phyloP scores from a whole-genome alignment of 2,113 vertebrate genomes.

The Brachionichthys hirsutus region DNA sequence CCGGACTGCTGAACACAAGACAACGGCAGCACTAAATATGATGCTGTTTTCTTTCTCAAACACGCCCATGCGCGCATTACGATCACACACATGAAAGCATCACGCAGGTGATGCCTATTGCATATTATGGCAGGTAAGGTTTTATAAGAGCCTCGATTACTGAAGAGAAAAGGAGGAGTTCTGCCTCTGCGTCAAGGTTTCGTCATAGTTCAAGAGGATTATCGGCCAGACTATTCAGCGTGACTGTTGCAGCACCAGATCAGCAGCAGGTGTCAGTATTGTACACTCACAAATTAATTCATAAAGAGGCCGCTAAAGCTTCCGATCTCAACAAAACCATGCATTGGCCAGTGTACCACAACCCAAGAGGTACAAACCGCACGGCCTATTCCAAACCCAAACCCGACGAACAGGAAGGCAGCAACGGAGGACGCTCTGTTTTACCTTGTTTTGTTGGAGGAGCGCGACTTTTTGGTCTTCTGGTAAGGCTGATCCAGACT shows the following conservation, averaged over 20 bases:
- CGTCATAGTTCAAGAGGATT: no score
- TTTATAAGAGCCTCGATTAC: no score
- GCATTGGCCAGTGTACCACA: not conserved
- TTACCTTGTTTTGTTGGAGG: slow-evolving; percentile 78
- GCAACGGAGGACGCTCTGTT: slow-evolving; percentile 8
- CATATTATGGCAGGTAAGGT: no score
- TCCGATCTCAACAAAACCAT: not conserved
- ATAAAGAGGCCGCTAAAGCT: not conserved
- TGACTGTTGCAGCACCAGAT: slow-evolving; percentile 16
- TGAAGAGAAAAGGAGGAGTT: no score
- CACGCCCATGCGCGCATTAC: no score
- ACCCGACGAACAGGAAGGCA: slow-evolving; percentile 30
- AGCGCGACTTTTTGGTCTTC: slow-evolving; percentile 77
- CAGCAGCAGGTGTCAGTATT: slow-evolving; percentile 49
- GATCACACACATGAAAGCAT: not conserved
- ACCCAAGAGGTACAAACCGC: not conserved
- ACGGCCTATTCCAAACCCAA: not conserved
- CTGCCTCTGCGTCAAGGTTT: no score
- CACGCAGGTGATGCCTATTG: no score
- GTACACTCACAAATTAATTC: not conserved
- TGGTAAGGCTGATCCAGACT: slow-evolving; percentile 88
- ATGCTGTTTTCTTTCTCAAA: no score
- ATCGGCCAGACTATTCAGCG: not conserved
- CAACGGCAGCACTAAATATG: slow-evolving; percentile 1
- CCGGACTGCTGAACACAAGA: slow-evolving; percentile 69